phyloP scores from a whole-genome alignment of 2,113 vertebrate species.

The Motacilla alba region DNA sequence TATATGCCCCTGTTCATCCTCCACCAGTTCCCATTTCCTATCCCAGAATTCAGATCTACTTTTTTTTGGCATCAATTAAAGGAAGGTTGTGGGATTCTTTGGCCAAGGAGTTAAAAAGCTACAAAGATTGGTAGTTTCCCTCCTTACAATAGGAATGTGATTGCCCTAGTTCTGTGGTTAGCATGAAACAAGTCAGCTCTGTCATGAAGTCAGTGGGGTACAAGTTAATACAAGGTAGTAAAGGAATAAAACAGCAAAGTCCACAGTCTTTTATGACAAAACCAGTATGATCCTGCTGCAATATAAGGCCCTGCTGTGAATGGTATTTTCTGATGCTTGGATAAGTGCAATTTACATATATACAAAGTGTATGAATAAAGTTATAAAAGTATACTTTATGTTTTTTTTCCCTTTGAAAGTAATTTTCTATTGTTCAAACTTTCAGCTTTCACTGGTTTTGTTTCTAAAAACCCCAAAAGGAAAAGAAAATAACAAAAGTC shows the following conservation, averaged over 20 bases:
- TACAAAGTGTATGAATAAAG: constrained; percentile 24
- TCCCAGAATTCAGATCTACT: background rate
- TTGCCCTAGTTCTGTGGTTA: constrained; percentile 20
- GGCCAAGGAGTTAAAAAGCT: background rate
- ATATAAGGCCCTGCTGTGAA: background rate
- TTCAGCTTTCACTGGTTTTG: constrained; percentile 42
- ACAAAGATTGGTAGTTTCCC: background rate
- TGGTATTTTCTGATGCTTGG: background rate
- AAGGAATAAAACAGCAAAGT: constrained; percentile 29
- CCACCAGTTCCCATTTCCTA: background rate
- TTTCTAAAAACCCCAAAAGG: constrained; percentile 61
- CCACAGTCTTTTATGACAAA: constrained; percentile 21
- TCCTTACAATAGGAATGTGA: background rate
- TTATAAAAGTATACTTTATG: constrained; percentile 14
- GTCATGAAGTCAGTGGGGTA: constrained; percentile 14
- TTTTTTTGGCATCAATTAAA: background rate
- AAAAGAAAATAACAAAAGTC: constrained; percentile 55
- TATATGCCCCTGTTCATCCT: background rate
- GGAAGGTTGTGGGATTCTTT: background rate
- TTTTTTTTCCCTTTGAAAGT: constrained; percentile 40
- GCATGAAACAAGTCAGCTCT: constrained; percentile 38
- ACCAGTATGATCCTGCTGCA: background rate
- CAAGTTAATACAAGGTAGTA: constrained; percentile 40
- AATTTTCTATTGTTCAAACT: constrained; percentile 56
- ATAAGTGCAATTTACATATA: background rate